Percentiles rank a stretch among this genome's conserved stretches.
Evolutionary conservation across 1,140 invertebrate genomes (phyloP).

Genomic region (Scaptodrosophila lebanonensis): DNA sequence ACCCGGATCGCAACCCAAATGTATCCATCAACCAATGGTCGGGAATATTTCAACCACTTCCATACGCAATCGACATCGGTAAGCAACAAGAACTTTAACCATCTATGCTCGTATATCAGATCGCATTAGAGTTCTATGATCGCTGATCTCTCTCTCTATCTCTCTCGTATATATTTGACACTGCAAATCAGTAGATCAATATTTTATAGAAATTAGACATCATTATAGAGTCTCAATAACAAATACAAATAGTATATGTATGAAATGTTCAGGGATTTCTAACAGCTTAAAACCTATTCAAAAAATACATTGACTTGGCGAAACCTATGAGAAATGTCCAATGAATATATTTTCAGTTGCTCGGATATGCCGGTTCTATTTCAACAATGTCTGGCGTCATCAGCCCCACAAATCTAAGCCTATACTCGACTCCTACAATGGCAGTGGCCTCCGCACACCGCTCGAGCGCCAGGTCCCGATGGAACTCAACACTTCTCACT

Average conservation of each 20-base stretch:
- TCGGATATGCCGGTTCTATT: constrained; percentile 91
- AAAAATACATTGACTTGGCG: too few relatives aligned
- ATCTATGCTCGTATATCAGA: not conserved
- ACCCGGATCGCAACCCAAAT: constrained; percentile 57
- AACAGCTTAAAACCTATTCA: too few relatives aligned
- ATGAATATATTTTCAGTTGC: constrained; percentile 87
- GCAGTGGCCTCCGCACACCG: constrained; percentile 79
- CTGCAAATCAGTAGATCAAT: too few relatives aligned
- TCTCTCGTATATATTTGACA: too few relatives aligned
- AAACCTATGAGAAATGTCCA: too few relatives aligned
- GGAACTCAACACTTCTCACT: constrained; percentile 92
- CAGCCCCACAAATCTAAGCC: constrained; percentile 91
- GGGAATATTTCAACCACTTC: constrained; percentile 89
- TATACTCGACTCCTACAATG: constrained; percentile 89
- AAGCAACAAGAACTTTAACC: constrained; percentile 53
- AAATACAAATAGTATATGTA: too few relatives aligned
- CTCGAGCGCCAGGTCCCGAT: constrained; percentile 82
- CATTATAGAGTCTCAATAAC: too few relatives aligned
- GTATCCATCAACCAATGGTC: constrained; percentile 56
- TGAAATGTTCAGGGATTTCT: too few relatives aligned
- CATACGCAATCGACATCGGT: constrained; percentile 93
- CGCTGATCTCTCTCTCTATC: too few relatives aligned
- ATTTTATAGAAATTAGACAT: too few relatives aligned
- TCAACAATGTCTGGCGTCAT: constrained; percentile 88
- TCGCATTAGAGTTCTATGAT: too few relatives aligned